Evolutionary conservation across 2,797 vertebrate genomes (phyloP), one percentile per base, ranked within the genome.

Genomic region (Onychomys leucogaster): DNA sequence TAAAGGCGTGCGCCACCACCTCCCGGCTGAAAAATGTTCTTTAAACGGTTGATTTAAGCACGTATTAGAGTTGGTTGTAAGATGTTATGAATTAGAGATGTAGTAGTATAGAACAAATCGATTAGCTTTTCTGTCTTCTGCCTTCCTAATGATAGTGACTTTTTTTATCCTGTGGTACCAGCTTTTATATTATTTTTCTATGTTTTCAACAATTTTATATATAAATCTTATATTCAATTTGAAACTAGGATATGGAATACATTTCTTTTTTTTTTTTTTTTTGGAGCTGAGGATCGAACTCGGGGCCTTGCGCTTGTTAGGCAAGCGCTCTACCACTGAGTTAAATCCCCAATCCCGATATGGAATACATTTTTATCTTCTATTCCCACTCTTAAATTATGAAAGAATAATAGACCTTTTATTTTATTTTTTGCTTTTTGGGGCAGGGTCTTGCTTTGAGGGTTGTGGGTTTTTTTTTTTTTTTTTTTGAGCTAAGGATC

Each of bases 1-100:
- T n/a, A n/a, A n/a, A n/a, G n/a, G n/a, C n/a, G n/a, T n/a, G n/a
- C n/a, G n/a, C n/a, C n/a, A n/a, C n/a, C n/a, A n/a, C n/a, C n/a
- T n/a, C n/a, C n/a, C n/a, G n/a, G n/a, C n/a, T n/a, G n/a, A n/a
- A 37, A 92, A 90, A 75, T 88, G 84, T 89, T 32, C 25, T 75
- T 90, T 86, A 88, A 96, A 84, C 94, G 67, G 84, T 90, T 96
- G 17, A 83, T 94, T 92, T 96, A 87, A 83, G 5, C 73, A 52
- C 61, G n/a, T 93, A 9, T 85, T 91, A 88, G 21, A 93, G 46
- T 94, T 88, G 5, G 88, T 19, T 76, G 12, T 89, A 25, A 89
- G 86, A 89, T 3, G 25, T 75, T 85, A 83, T 91, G 59, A 89
- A 84, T 94, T 96, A 91, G 2, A 91, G 67, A 92, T 32, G 1